These are phyloP conservation scores for Minunthozetes semirufus DNA, from an alignment of 2,888 invertebrate species.

Conservation along the genomic window DNA sequence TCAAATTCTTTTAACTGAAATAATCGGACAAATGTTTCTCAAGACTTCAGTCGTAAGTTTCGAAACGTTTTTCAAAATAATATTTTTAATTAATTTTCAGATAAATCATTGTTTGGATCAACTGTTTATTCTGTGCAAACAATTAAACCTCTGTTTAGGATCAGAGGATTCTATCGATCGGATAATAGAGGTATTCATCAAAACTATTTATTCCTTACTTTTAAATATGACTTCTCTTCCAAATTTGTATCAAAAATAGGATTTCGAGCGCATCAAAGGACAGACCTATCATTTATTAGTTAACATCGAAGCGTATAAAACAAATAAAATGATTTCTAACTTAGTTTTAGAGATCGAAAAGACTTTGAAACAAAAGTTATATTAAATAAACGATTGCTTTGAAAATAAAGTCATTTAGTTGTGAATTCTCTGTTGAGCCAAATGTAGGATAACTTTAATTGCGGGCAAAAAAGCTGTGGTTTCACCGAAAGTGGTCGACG, in stretches of 20 bases:
- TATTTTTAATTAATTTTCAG: neutral
- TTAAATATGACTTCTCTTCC: neutral
- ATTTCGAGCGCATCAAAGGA: neutral
- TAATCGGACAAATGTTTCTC: constrained; percentile 3
- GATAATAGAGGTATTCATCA: neutral
- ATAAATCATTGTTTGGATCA: constrained; percentile 6
- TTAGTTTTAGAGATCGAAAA: neutral
- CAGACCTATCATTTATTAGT: neutral
- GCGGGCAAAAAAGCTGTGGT: constrained; percentile 28
- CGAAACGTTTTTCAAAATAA: neutral
- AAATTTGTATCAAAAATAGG: neutral
- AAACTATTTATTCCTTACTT: neutral
- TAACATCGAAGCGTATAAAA: neutral
- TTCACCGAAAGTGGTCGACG: constrained; percentile 18
- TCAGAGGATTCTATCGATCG: neutral
- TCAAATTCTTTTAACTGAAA: neutral
- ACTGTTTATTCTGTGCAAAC: neutral
- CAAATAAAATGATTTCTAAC: neutral
- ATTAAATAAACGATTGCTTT: neutral
- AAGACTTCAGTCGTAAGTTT: constrained; percentile 4
- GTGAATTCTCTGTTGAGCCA: constrained; percentile 26
- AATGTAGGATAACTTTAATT: constrained; percentile 28
- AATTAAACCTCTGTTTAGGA: neutral
- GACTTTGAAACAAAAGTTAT: constrained; percentile 11
- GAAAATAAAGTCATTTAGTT: neutral